phyloP scores from a whole-genome alignment of 2,888 invertebrate genomes.

The Platycheirus albimanus region DNA sequence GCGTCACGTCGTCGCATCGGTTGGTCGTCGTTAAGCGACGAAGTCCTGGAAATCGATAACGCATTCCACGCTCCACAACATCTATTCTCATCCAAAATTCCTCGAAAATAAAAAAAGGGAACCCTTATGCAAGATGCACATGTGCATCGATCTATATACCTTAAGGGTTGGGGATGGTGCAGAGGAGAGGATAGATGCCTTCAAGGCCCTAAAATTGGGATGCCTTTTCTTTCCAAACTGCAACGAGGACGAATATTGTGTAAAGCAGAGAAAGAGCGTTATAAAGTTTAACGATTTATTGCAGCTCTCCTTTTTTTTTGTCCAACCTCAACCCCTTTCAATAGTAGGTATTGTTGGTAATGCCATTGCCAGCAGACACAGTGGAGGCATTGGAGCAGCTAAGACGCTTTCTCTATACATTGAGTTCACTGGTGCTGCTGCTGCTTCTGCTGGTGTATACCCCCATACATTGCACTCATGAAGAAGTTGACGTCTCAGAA shows the following conservation, averaged over 20 bases:
- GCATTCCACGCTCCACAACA: slow-evolving; percentile 68
- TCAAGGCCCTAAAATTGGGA: slow-evolving; percentile 10
- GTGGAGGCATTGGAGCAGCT: slow-evolving; percentile 68
- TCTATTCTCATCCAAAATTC: slow-evolving; percentile 69
- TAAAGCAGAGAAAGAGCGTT: slow-evolving; percentile 52
- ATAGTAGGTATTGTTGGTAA: slow-evolving; percentile 37
- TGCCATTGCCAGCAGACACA: slow-evolving; percentile 64
- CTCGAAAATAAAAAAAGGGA: slow-evolving; percentile 54
- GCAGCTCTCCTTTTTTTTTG: slow-evolving; percentile 53
- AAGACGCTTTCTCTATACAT: slow-evolving; percentile 67
- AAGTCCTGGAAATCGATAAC: slow-evolving; percentile 65
- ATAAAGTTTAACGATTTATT: slow-evolving; percentile 73
- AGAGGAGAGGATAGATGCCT: not conserved
- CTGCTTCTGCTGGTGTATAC: slow-evolving; percentile 47
- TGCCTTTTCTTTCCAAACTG: slow-evolving; percentile 49
- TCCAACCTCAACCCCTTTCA: slow-evolving; percentile 44
- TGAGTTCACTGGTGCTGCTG: slow-evolving; percentile 28
- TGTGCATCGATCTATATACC: slow-evolving; percentile 26
- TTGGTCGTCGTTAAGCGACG: slow-evolving; percentile 16
- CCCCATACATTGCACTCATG: slow-evolving; percentile 60
- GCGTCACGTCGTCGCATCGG: not conserved
- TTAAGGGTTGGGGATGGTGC: not conserved
- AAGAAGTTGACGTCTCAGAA: slow-evolving; percentile 73
- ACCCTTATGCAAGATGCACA: slow-evolving; percentile 55
- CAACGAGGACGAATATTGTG: slow-evolving; percentile 43